phyloP scores from a whole-genome alignment of 64 coral and sea anemone species.

The Stichodactyla mertensii region DNA sequence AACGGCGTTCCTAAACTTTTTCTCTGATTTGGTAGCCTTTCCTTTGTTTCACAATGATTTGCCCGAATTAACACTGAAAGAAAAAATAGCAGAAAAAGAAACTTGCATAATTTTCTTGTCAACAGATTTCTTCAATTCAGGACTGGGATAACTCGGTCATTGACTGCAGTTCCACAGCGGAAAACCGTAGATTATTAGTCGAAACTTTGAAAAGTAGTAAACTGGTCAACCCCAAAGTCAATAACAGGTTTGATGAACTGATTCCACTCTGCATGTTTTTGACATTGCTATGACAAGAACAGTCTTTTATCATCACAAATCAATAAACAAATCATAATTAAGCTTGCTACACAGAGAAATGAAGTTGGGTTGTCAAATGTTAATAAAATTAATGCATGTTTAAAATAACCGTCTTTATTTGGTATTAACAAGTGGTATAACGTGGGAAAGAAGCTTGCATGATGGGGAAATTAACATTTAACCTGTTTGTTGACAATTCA shows the following conservation, averaged over 20 bases:
- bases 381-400: constrained; percentile 12
- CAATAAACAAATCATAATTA: neutral
- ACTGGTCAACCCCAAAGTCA: neutral
- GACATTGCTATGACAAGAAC: neutral
- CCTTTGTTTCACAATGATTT: neutral
- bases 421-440: neutral
- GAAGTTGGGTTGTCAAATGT: neutral
- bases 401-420: neutral
- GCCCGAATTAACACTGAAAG: neutral
- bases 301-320: neutral
- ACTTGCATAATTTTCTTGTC: too few species aligned
- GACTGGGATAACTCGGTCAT: too few species aligned
- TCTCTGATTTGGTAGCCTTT: neutral
- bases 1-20: neutral
- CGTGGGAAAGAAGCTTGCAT: neutral
- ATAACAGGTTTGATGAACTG: neutral
- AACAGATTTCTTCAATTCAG: too few species aligned
- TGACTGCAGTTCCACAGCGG: too few species aligned
- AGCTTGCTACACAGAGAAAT: constrained; percentile 10
- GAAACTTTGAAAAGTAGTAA: too few species aligned
- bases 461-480: neutral
- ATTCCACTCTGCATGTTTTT: neutral
- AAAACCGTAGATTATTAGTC: too few species aligned
- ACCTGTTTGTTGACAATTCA: neutral
- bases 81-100: neutral